Evolutionary conservation across 2,888 invertebrate genomes (phyloP), one percentile per base, ranked within the genome.

Genomic region (Hecatera dysodea): DNA sequence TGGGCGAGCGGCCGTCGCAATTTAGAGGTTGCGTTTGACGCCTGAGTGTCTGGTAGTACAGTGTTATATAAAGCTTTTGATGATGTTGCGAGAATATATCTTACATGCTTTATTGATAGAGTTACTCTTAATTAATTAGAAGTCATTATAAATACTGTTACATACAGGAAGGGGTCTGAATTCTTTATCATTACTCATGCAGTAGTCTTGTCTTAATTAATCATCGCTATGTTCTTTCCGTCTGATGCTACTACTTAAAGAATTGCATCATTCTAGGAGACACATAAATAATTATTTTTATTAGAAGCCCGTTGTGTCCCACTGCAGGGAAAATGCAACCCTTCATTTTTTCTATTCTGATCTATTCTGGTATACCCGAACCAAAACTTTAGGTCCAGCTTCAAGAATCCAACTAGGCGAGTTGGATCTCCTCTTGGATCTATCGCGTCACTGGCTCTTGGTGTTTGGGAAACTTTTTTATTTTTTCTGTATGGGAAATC

Each of bases 11-110:
- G 24, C 36, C 9, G 61, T 29, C 48, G 50, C 36, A 46, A 56
- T 24, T 22, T 53, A 59, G 66, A 73, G 7, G 55, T 57, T 57
- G 24, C 52, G 50, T 24, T n/a, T 55, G 83, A 73, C 83, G 83
- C 83, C 83, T 22, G 6, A n/a, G 11, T 63, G 83, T 84, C 83
- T 83, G 69, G 67, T 46, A 22, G 55, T 8, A 33, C 19, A 17
- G 7, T 19, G 53, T 76, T 82, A 69, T 3, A 61, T 80, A 78
- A 80, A 29, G 7, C n/a, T 56, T 60, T 46, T 17, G 17, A 74
- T 36, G 44, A 63, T 55, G 24, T 19, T 61, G 50, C 27, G 42
- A 42, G 50, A 46, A 36, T 72, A 57, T 36, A 29, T 11, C 4
- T 2, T 8, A 27, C n/a, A 29, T 52, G 22, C 1, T 50, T 56